These are phyloP conservation scores for Odontothrips loti DNA, from an alignment of 2,888 invertebrate species.

Conservation along the genomic window DNA sequence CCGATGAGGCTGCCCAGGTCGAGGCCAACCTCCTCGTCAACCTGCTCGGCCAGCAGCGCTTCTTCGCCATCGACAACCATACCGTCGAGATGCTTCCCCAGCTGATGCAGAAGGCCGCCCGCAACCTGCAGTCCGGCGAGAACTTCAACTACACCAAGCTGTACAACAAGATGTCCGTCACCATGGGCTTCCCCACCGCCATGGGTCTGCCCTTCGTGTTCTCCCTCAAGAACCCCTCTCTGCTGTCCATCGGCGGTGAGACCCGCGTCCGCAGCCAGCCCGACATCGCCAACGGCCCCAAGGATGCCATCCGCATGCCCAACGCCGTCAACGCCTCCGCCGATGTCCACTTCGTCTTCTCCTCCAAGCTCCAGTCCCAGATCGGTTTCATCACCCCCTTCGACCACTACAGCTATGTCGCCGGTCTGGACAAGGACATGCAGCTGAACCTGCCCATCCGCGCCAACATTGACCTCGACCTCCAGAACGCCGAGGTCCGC, in stretches of 20 bases:
- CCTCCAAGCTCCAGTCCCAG: conserved; percentile 56
- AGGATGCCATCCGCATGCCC: conserved; percentile 39
- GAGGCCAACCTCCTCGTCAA: conserved; percentile 54
- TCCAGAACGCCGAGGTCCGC: conserved; percentile 49
- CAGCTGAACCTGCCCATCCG: conserved; percentile 57
- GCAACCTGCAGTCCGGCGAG: conserved; percentile 49
- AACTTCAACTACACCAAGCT: conserved; percentile 57
- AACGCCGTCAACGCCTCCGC: conserved; percentile 47
- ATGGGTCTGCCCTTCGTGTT: conserved; percentile 64
- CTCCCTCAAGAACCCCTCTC: conserved; percentile 56
- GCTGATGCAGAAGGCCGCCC: conserved; percentile 45
- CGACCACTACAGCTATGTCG: conserved; percentile 54
- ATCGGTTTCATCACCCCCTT: conserved; percentile 63
- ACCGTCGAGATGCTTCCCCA: conserved; percentile 51
- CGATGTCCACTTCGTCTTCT: conserved; percentile 52
- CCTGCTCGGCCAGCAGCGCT: conserved; percentile 48
- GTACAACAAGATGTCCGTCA: conserved; percentile 53
- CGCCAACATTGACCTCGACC: conserved; percentile 49
- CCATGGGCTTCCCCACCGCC: conserved; percentile 62
- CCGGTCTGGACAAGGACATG: conserved; percentile 58
- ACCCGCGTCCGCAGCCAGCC: conserved; percentile 49
- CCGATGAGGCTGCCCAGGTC: conserved; percentile 51
- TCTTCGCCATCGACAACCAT: conserved; percentile 52
- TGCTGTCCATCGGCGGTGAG: conserved; percentile 53
- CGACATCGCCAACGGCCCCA: conserved; percentile 41